Evolutionary conservation across 2,888 invertebrate genomes (phyloP), one percentile per base, ranked within the genome.

Genomic region (Mesodorylaimus sp.): DNA sequence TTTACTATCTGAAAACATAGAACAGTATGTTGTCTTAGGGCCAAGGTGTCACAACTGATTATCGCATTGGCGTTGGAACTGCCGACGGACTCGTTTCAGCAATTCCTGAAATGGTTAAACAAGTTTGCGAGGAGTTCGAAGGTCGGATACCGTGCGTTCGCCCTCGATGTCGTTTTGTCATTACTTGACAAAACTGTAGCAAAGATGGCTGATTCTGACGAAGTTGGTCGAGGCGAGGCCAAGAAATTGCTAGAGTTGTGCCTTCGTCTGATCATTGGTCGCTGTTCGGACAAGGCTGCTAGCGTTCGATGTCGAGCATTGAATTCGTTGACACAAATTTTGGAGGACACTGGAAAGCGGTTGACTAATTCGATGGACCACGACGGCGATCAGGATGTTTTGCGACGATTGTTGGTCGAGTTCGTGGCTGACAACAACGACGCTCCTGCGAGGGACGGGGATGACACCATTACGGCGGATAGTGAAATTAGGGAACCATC

Each of bases 241-340:
- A 32, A 7, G 32, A 32, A 7, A 16, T 10, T 7, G 32, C 7
- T 10, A 10, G 7, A 32, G 32, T 32, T 32, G 7, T 32, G 32
- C 10, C 7, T 10, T 10, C 32, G 32, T 32, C 16, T 39, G n/a
- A 21, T 39, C 21, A 21, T 39, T 21, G 21, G 21, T 24, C 25
- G 45, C 3, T 45, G 45, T 24, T 19, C 3, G 7, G 45, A 45
- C 32, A 45, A 29, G 19, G 45, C 32, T 28, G 26, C 45, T 7
- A 32, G 19, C 16, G 45, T 45, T 23, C 27, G 45, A 3, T n/a
- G 19, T 28, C 24, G 45, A 21, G 27, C 45, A 3, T 24, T 45
- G 19, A 29, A 13, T 3, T 32, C 16, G 10, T 32, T 32, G 10
- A 32, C 16, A 16, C 16, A 32, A 32, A 32, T 32, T 32, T 32